phyloP scores from a whole-genome alignment of 2,113 vertebrate genomes.

The Pungitius pungitius region DNA sequence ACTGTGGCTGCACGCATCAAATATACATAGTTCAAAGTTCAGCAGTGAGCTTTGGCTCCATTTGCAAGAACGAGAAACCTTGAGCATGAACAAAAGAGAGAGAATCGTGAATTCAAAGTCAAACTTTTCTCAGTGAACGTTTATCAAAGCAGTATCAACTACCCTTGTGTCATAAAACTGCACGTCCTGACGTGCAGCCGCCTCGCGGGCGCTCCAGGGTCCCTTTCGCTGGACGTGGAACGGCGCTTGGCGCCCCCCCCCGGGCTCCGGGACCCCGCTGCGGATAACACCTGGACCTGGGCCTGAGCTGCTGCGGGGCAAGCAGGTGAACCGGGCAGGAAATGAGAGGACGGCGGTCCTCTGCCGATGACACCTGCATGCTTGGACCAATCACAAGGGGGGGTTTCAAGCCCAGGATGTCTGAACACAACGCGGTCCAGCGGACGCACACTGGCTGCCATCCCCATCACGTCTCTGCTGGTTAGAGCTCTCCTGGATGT shows the following conservation, averaged over 20 bases:
- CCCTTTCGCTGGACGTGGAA: slow-evolving; percentile 3
- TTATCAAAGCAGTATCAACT: slow-evolving; percentile 29
- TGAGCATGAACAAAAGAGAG: slow-evolving; percentile 14
- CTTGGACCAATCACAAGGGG: slow-evolving; percentile 39
- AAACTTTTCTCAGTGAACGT: too few relatives aligned
- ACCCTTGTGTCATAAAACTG: slow-evolving; percentile 9
- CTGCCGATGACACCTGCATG: slow-evolving; percentile 32
- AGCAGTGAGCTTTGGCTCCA: slow-evolving; percentile 28
- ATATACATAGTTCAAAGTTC: slow-evolving; percentile 36
- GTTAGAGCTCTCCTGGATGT: slow-evolving; percentile 42
- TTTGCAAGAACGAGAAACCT: slow-evolving; percentile 10
- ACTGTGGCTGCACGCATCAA: background rate
- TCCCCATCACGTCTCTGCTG: slow-evolving; percentile 40
- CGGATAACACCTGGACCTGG: slow-evolving; percentile 58
- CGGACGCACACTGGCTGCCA: slow-evolving; percentile 24
- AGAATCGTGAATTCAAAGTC: slow-evolving; percentile 1
- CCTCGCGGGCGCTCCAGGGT: slow-evolving; percentile 17
- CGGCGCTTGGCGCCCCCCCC: background rate
- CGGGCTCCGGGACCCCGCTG: slow-evolving; percentile 37
- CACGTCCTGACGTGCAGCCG: slow-evolving; percentile 12
- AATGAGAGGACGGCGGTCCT: slow-evolving; percentile 64
- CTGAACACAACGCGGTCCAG: slow-evolving; percentile 55
- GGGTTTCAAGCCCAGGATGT: slow-evolving; percentile 35
- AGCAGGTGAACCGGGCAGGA: slow-evolving; percentile 59
- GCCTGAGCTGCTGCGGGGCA: slow-evolving; percentile 43